phyloP scores from a whole-genome alignment of 2,113 vertebrate genomes.

The Pelodiscus sinensis region DNA sequence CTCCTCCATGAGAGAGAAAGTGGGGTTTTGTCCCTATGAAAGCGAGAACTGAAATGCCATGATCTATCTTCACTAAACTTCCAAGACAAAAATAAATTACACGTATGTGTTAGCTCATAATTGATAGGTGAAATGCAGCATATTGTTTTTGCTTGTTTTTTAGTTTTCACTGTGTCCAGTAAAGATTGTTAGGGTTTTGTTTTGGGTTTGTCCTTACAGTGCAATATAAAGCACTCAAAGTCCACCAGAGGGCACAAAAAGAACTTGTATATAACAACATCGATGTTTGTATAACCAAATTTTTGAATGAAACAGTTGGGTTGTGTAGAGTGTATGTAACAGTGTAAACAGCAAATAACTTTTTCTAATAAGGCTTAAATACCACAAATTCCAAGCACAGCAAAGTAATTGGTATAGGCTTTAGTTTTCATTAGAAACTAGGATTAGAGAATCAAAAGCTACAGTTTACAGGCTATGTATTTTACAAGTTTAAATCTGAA shows the following conservation, averaged over 20 bases:
- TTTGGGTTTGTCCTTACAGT: background rate
- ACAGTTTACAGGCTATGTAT: too few species aligned
- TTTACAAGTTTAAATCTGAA: background rate
- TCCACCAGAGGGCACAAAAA: background rate
- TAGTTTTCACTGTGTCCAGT: background rate
- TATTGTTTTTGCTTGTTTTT: too few species aligned
- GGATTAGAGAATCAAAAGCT: background rate
- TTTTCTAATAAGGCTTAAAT: background rate
- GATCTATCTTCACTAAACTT: background rate
- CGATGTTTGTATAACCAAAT: background rate
- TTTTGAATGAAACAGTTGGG: background rate
- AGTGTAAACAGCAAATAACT: background rate
- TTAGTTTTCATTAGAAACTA: background rate
- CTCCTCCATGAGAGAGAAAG: background rate
- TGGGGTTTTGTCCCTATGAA: background rate
- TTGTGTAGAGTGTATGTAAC: background rate
- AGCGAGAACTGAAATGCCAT: background rate
- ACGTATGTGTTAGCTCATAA: background rate
- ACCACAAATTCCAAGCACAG: background rate
- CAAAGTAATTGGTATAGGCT: background rate
- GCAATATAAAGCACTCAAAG: background rate
- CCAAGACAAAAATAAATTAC: background rate
- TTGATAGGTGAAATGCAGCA: background rate
- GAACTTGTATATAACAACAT: background rate
- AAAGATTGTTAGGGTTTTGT: background rate